phyloP scores from a whole-genome alignment of 2,888 invertebrate species.

The Chrysodeixis includens region DNA sequence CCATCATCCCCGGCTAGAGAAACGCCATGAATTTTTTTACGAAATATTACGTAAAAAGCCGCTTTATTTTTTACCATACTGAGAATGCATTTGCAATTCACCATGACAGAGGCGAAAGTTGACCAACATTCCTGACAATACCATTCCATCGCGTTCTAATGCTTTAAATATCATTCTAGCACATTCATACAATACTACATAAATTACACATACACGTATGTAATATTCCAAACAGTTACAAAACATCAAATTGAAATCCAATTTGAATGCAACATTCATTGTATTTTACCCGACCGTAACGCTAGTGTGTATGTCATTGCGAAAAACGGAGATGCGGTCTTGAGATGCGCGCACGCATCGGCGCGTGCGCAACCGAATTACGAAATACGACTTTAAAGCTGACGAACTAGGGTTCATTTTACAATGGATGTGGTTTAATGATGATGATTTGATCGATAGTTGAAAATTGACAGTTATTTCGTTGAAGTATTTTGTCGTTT shows the following conservation, averaged over 20 bases:
- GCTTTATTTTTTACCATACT: too few relatives aligned
- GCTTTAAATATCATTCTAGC: too few relatives aligned
- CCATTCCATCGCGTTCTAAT: too few relatives aligned
- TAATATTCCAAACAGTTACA: constrained; percentile 32
- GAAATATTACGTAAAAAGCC: too few relatives aligned
- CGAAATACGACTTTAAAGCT: constrained; percentile 25
- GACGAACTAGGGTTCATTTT: not conserved
- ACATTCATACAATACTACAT: not conserved
- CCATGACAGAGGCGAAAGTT: not conserved
- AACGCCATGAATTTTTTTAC: too few relatives aligned
- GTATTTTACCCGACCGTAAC: constrained; percentile 36
- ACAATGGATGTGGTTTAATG: not conserved
- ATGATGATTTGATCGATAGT: constrained; percentile 29
- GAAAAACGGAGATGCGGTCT: constrained; percentile 69
- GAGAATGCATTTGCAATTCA: too few relatives aligned
- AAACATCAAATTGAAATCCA: constrained; percentile 40
- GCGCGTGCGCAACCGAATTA: constrained; percentile 40
- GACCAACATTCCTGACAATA: not conserved
- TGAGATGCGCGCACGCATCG: constrained; percentile 63
- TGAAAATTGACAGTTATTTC: constrained; percentile 39
- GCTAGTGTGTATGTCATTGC: constrained; percentile 60
- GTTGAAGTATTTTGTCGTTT: constrained; percentile 10
- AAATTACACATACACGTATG: constrained; percentile 6
- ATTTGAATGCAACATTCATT: constrained; percentile 48
- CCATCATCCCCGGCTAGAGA: too few relatives aligned